Percentiles rank a stretch among this genome's conserved stretches.
Conservation (phyloP, 2,888 invertebrate genomes). For the Meta bourneti region DNA sequence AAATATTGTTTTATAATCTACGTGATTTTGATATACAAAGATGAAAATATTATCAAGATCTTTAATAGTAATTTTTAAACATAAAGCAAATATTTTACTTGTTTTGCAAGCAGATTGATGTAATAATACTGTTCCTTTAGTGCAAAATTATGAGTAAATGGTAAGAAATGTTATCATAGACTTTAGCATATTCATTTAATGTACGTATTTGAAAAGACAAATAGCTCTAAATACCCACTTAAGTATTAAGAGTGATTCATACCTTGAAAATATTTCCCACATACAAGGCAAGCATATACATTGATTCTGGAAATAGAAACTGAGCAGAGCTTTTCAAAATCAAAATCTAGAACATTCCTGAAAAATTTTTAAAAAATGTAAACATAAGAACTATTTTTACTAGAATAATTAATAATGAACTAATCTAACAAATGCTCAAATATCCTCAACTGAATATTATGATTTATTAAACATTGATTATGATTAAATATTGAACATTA, state of each 20-base stretch:
- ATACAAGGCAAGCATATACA: slow-evolving; percentile 99
- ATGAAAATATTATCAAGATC: background rate
- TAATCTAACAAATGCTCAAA: background rate
- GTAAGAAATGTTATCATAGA: too few relatives aligned
- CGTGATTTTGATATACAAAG: background rate
- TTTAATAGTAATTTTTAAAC: background rate
- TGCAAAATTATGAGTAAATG: too few relatives aligned
- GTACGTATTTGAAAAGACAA: background rate
- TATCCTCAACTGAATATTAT: background rate
- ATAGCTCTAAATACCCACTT: too few relatives aligned
- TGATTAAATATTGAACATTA: background rate
- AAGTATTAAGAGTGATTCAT: slow-evolving; percentile 63
- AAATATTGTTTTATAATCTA: background rate
- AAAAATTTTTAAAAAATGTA: slow-evolving; percentile 13
- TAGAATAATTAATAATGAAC: background rate
- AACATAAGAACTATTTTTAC: background rate
- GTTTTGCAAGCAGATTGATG: too few relatives aligned
- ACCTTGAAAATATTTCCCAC: slow-evolving; percentile 97
- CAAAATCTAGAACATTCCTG: slow-evolving; percentile 95
- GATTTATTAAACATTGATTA: background rate
- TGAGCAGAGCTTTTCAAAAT: slow-evolving; percentile 99
- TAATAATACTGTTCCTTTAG: too few relatives aligned
- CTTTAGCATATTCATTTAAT: too few relatives aligned
- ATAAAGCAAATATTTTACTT: too few relatives aligned
- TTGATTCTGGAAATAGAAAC: slow-evolving; percentile 98